A percentile compares a stretch with the other conserved stretches of the same genome.
phyloP scores from a whole-genome alignment of 30 jellyfish, hydroid and myxozoan species.

The Calvadosia cruxmelitensis region DNA sequence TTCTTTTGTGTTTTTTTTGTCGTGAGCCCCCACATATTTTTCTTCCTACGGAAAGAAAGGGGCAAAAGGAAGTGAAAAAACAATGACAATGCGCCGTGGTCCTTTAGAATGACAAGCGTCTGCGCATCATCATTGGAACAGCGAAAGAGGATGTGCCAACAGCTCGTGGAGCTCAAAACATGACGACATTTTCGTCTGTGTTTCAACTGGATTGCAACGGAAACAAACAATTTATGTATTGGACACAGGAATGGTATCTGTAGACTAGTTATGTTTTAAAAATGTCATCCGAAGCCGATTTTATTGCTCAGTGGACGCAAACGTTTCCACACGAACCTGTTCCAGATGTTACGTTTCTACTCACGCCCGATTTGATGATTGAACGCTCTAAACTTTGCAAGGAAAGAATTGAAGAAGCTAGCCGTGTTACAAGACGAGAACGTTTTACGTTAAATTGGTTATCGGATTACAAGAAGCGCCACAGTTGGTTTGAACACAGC shows the following conservation, averaged over 20 bases:
- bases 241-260: neutral
- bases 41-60: too few species aligned
- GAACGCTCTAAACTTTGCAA: neutral
- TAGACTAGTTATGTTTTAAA: neutral
- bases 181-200: neutral
- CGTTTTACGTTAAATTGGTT: neutral
- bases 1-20: neutral
- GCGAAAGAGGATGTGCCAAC: neutral
- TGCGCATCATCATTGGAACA: neutral
- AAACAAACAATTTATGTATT: neutral
- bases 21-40: neutral
- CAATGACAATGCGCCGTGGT: neutral
- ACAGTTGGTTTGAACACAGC: neutral
- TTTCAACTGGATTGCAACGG: neutral
- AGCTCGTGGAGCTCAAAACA: too few species aligned
- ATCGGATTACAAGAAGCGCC: neutral
- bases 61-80: neutral
- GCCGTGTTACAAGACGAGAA: neutral
- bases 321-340: neutral
- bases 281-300: neutral
- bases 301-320: neutral
- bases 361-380: neutral
- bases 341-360: neutral
- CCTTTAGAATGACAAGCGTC: neutral
- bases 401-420: neutral